phyloP scores from a whole-genome alignment of 2,113 vertebrate species.

The Podiceps cristatus region DNA sequence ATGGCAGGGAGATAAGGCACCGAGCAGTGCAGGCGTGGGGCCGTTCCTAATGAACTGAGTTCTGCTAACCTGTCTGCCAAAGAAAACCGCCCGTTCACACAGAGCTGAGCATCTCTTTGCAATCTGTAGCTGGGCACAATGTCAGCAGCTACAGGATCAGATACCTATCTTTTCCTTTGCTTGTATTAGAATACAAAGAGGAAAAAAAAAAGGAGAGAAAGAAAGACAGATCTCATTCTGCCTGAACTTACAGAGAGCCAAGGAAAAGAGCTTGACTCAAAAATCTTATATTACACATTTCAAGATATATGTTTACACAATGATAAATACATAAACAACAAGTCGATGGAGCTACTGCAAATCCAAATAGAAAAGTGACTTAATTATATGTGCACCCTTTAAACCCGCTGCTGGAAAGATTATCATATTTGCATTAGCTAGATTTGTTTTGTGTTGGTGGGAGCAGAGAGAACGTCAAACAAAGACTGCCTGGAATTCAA shows the following conservation, averaged over 20 bases:
- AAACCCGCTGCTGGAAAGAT: constrained; percentile 38
- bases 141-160: background rate
- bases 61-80: background rate
- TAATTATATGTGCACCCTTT: constrained; percentile 69
- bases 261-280: constrained; percentile 7
- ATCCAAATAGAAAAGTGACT: constrained; percentile 63
- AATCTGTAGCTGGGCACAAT: background rate
- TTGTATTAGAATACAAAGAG: background rate
- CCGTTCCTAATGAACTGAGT: background rate
- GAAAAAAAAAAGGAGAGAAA: background rate
- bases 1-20: background rate
- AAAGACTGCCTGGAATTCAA: constrained; percentile 64
- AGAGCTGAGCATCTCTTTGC: background rate
- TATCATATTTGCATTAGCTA: constrained; percentile 67
- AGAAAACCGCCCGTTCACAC: background rate
- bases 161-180: background rate
- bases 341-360: constrained; percentile 48
- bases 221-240: background rate
- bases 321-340: constrained; percentile 54
- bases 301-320: constrained; percentile 36
- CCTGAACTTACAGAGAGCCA: background rate
- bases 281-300: constrained; percentile 26
- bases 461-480: constrained; percentile 56
- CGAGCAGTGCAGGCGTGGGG: background rate
- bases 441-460: constrained; percentile 67